Percentiles rank a stretch among this genome's conserved stretches.
phyloP scores from a whole-genome alignment of 2,797 vertebrate species.

The Ceyx erithaca region DNA sequence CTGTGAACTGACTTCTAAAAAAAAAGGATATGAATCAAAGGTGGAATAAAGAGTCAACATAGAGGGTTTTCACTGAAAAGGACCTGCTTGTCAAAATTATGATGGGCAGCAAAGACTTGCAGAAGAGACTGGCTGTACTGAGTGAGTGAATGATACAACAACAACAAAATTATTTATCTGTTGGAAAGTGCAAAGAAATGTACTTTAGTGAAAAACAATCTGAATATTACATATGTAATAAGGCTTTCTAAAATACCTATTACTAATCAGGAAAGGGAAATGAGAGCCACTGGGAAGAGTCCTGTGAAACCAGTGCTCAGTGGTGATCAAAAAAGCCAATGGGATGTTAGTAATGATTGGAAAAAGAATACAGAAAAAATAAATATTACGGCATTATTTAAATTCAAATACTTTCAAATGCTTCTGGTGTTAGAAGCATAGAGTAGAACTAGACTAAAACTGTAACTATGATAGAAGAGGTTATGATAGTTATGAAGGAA shows the following conservation, averaged over 20 bases:
- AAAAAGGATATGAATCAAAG: neutral
- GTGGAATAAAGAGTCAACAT: neutral
- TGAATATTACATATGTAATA: neutral
- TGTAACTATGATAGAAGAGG: neutral
- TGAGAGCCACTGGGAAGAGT: neutral
- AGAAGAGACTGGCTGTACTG: neutral
- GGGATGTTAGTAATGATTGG: neutral
- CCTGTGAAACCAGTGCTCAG: neutral
- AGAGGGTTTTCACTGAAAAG: neutral
- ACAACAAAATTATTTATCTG: neutral
- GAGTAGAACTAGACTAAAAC: neutral
- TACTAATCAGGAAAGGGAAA: neutral
- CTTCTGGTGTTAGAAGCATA: neutral
- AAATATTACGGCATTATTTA: neutral
- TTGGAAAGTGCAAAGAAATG: neutral
- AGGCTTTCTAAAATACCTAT: neutral
- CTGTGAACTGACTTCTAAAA: neutral
- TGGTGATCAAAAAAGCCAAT: neutral
- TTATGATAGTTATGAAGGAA: slow-evolving; percentile 1
- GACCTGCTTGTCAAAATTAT: neutral
- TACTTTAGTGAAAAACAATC: neutral
- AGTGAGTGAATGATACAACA: neutral
- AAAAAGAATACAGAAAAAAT: neutral
- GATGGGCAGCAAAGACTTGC: neutral
- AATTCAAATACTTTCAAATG: neutral